These are phyloP conservation scores for Meiosimyza decipiens DNA, from an alignment of 2,888 invertebrate species.

Conservation along the genomic window DNA sequence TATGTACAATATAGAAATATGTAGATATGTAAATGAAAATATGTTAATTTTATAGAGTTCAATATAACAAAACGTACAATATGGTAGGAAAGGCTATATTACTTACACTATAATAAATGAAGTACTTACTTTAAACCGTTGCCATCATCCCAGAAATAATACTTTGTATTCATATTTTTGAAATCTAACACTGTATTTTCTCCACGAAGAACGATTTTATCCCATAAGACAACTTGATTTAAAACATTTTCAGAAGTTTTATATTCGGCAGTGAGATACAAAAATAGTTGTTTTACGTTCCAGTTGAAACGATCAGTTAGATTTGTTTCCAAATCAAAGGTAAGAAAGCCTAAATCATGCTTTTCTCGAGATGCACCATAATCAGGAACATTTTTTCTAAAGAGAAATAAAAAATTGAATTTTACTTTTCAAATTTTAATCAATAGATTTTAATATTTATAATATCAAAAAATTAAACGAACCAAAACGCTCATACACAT, in stretches of 20 bases:
- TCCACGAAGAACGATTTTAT: slow-evolving; percentile 94
- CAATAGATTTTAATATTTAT: too few relatives aligned
- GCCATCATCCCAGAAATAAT: slow-evolving; percentile 99
- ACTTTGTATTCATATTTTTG: slow-evolving; percentile 95
- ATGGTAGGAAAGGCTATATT: too few relatives aligned
- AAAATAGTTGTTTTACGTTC: slow-evolving; percentile 98
- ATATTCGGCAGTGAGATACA: slow-evolving; percentile 97
- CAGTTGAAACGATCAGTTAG: slow-evolving; percentile 94
- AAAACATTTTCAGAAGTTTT: slow-evolving; percentile 86
- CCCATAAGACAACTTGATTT: slow-evolving; percentile 97
- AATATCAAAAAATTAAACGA: too few relatives aligned
- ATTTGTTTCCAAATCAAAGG: slow-evolving; percentile 94
- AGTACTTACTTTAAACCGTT: slow-evolving; percentile 87
- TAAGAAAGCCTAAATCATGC: slow-evolving; percentile 94
- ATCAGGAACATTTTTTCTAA: slow-evolving; percentile 95
- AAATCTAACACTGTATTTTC: slow-evolving; percentile 94
- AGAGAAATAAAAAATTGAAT: slow-evolving; percentile 55
- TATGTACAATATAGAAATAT: too few relatives aligned
- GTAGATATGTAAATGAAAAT: too few relatives aligned
- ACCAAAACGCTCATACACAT: too few relatives aligned
- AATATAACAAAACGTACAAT: too few relatives aligned
- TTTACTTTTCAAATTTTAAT: too few relatives aligned
- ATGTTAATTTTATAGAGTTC: too few relatives aligned
- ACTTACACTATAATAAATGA: too few relatives aligned
- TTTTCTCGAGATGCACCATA: slow-evolving; percentile 93